phyloP scores from a whole-genome alignment of 2,113 vertebrate genomes.

The Columbina picui region DNA sequence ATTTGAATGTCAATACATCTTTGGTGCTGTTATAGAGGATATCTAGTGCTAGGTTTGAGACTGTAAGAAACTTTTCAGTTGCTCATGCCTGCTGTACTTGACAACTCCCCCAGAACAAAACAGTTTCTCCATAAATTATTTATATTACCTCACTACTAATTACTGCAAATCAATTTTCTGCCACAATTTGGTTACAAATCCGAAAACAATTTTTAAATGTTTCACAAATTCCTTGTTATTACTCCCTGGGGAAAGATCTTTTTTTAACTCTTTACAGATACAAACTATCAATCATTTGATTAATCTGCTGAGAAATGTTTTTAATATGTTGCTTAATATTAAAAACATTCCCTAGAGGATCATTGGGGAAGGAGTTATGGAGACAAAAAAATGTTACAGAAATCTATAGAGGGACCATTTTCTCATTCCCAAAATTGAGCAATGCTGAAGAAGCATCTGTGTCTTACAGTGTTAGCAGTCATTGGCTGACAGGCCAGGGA shows the following conservation, averaged over 20 bases:
- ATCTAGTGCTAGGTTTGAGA: neutral
- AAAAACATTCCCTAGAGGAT: neutral
- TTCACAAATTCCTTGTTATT: neutral
- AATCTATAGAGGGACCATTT: neutral
- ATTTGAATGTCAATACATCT: neutral
- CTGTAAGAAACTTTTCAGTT: neutral
- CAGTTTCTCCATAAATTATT: neutral
- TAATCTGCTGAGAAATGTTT: neutral
- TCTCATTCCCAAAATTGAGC: neutral
- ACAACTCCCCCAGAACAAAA: neutral
- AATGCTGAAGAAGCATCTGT: neutral
- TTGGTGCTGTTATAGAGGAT: neutral
- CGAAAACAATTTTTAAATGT: neutral
- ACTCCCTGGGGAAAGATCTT: neutral
- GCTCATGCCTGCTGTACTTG: rapidly evolving
- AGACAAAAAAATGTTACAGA: neutral
- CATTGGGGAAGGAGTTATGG: neutral
- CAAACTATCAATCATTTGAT: neutral
- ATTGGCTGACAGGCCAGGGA: neutral
- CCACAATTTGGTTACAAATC: neutral
- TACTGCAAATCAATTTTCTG: neutral
- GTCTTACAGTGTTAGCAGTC: neutral
- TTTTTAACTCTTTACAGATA: neutral
- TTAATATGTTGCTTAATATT: neutral
- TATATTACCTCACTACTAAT: neutral